phyloP scores from a whole-genome alignment of 2,113 vertebrate species.

The Pontoporia blainvillei region DNA sequence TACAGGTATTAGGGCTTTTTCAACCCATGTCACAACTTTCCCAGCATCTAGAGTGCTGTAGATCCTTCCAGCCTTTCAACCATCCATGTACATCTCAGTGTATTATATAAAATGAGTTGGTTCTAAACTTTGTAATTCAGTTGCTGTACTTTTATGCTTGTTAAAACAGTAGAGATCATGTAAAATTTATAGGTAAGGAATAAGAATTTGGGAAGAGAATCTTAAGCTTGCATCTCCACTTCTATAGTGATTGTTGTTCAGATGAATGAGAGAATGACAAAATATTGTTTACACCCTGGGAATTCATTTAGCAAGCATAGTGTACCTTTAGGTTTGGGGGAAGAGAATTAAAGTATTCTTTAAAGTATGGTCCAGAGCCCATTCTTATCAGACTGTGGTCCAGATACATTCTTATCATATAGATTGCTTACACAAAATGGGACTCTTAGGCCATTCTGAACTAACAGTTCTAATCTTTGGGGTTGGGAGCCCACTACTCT shows the following conservation, averaged over 20 bases:
- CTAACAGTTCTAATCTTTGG: not conserved
- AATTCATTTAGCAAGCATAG: not conserved
- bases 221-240: not conserved
- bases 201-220: not conserved
- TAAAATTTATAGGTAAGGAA: not conserved
- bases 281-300: not conserved
- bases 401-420: not conserved
- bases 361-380: not conserved
- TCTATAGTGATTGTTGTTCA: not conserved
- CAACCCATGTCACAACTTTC: not conserved
- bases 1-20: not conserved
- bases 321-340: not conserved
- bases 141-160: not conserved
- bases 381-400: not conserved
- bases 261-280: not conserved
- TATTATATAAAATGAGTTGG: not conserved
- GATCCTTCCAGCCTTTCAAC: not conserved
- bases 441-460: not conserved
- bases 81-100: not conserved
- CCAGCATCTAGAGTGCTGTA: not conserved
- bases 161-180: not conserved
- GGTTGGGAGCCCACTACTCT: not conserved
- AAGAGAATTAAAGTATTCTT: not conserved
- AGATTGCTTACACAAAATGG: not conserved
- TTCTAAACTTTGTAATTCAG: not conserved